These are phyloP conservation scores for Mystacornis crossleyi DNA, from an alignment of 2,113 vertebrate species.

Conservation along the genomic window DNA sequence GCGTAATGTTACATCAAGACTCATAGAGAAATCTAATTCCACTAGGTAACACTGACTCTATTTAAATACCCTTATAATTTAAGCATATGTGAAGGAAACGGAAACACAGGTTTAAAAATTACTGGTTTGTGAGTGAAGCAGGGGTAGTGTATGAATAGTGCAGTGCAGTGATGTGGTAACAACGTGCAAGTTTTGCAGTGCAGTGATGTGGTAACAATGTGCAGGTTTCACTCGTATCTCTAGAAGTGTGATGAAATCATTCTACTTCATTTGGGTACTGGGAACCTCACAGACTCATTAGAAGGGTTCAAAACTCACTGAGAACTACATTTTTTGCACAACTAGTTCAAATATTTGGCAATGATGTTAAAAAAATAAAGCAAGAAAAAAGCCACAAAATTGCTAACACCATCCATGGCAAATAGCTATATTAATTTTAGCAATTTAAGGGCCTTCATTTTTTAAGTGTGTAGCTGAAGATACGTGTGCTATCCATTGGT, in stretches of 20 bases:
- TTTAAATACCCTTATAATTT: background rate
- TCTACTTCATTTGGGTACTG: background rate
- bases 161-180: background rate
- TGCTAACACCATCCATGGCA: background rate
- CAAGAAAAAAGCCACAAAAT: background rate
- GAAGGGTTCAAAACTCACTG: background rate
- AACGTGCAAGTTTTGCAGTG: background rate
- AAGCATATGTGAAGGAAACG: background rate
- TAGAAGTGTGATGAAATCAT: background rate
- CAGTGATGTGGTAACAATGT: fast-evolving
- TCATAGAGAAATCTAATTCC: background rate
- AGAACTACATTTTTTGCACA: background rate
- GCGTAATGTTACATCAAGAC: background rate
- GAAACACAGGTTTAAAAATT: background rate
- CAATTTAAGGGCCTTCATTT: background rate
- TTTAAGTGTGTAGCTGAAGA: background rate
- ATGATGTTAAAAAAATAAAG: background rate
- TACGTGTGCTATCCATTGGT: fast-evolving
- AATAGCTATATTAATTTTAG: background rate
- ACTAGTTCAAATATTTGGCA: background rate
- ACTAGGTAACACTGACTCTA: background rate
- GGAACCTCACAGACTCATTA: background rate
- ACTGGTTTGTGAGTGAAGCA: fast-evolving
- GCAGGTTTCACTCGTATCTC: background rate
- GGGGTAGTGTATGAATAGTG: fast-evolving